Evolutionary conservation across 2,888 invertebrate species (phyloP).

Genomic region (Chesias legatella): DNA sequence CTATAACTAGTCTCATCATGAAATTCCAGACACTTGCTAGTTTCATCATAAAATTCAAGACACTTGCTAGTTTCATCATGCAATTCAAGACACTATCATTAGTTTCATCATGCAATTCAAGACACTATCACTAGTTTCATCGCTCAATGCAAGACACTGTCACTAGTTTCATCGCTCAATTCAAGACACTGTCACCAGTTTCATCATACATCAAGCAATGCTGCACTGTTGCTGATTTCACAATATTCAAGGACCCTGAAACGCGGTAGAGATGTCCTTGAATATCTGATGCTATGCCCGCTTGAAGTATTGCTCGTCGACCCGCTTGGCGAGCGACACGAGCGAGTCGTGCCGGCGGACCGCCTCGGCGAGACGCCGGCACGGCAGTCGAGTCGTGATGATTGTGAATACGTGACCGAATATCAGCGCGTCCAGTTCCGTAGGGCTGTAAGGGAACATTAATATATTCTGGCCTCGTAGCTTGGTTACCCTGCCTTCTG

Average conservation of each 20-base stretch:
- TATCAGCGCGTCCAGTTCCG: slow-evolving; percentile 96
- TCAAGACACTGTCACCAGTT: neutral
- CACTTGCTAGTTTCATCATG: too few relatives aligned
- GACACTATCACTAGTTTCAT: too few relatives aligned
- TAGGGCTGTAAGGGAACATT: slow-evolving; percentile 85
- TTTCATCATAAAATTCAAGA: too few relatives aligned
- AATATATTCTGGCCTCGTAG: too few relatives aligned
- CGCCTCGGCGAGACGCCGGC: slow-evolving; percentile 88
- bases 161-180: too few relatives aligned
- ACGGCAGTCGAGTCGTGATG: slow-evolving; percentile 93
- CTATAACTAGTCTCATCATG: too few relatives aligned
- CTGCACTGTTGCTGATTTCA: too few relatives aligned
- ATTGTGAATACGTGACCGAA: slow-evolving; percentile 99
- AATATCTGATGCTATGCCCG: slow-evolving; percentile 67
- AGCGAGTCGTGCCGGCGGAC: slow-evolving; percentile 88
- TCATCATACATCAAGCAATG: neutral
- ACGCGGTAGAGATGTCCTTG: slow-evolving; percentile 71
- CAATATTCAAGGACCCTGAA: slow-evolving; percentile 66
- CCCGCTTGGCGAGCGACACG: slow-evolving; percentile 89
- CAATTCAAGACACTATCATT: too few relatives aligned
- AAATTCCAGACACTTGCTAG: too few relatives aligned
- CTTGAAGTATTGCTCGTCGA: slow-evolving; percentile 91
- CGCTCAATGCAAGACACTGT: too few relatives aligned
- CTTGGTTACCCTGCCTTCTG: too few relatives aligned
- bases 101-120: too few relatives aligned